These are phyloP conservation scores for Drosophila nikananu DNA, from an alignment of 1,140 invertebrate genomes.

Conservation along the genomic window DNA sequence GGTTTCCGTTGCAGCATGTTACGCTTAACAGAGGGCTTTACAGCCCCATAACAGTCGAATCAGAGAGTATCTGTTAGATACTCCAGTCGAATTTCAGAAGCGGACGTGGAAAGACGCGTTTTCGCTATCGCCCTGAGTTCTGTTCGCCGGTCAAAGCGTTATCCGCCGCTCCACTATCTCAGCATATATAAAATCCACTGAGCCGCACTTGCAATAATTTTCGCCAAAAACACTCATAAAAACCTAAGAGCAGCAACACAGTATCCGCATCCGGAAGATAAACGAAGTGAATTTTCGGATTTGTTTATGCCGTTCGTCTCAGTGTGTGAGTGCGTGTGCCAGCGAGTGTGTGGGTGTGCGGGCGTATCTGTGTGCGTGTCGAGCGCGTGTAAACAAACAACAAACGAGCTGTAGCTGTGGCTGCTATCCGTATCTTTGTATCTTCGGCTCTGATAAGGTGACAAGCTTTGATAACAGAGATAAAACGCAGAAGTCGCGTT, in stretches of 20 bases:
- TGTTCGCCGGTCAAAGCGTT: constrained; percentile 28
- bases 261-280: constrained; percentile 10
- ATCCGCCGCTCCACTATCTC: constrained; percentile 17
- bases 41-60: constrained; percentile 24
- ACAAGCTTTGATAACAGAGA: constrained; percentile 47
- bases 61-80: constrained; percentile 1
- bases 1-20: constrained; percentile 3
- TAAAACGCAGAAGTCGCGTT: constrained; percentile 20
- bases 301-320: constrained; percentile 40
- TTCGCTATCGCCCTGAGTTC: constrained; percentile 15
- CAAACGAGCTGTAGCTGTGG: constrained; percentile 21
- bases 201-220: constrained; percentile 32
- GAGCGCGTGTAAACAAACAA: constrained; percentile 41
- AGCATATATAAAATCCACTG: constrained; percentile 7
- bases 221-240: constrained; percentile 7
- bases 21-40: constrained; percentile 4
- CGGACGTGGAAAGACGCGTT: constrained; percentile 42
- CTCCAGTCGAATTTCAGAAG: constrained; percentile 26
- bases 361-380: constrained; percentile 29
- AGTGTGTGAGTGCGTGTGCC: constrained; percentile 15
- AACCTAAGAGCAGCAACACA: neutral
- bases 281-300: constrained; percentile 21
- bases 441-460: constrained; percentile 55
- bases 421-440: constrained; percentile 24
- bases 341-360: constrained; percentile 12